Base-by-base conservation (phyloP, 37 sponge, comb jelly and placozoan genomes). In the Cliona cf. orientalis region DNA sequence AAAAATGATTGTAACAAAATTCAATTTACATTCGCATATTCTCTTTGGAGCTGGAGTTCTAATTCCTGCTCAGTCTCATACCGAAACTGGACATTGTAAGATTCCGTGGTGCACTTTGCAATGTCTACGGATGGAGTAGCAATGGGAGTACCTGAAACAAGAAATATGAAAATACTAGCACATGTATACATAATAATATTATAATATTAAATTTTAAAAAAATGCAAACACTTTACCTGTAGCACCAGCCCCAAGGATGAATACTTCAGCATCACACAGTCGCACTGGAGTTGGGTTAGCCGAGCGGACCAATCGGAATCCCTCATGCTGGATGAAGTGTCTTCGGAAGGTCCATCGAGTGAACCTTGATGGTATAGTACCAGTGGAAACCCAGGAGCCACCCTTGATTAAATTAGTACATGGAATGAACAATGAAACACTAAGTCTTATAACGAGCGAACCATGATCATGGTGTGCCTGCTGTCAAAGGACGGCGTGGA, bases 291-390 rank as follows among this genome's bases (percentile, higher is more conserved):
- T 74, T 45, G 79, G 75, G 19, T 60, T 41, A 22, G 39, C 19
- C 3, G 83, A 86, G 44, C 87, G 87, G 31, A 89, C 96, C 79
- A 96, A 5, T 0, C 96, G 87, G 88, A 96, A 96, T 2, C 96
- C 96, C 14, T 76, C 57, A 63, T 96, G 96, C 56, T 96, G 96
- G 57, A 92, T 90, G 88, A 96, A 96, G 45, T 96, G 96, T 29
- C 96, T 73, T 35, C 96, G 71, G 69, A 92, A 96, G 17, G 91
- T 46, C 61, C 77, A 92, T 21, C 96, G 87, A 29, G 81, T 71
- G 75, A 89, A 96, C 3, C 94, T 75, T 1, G 96, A 96, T n/a
- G 88, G 81, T 74, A 67, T 72, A 34, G 63, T 78, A 5, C 94
- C 93, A 71, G 84, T 92, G n/a, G 93, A 92, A 0, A 84, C 66